Percentiles rank a stretch among this genome's conserved stretches.
Conservation (phyloP, 2,888 invertebrate species). For the Sesia bembeciformis region DNA sequence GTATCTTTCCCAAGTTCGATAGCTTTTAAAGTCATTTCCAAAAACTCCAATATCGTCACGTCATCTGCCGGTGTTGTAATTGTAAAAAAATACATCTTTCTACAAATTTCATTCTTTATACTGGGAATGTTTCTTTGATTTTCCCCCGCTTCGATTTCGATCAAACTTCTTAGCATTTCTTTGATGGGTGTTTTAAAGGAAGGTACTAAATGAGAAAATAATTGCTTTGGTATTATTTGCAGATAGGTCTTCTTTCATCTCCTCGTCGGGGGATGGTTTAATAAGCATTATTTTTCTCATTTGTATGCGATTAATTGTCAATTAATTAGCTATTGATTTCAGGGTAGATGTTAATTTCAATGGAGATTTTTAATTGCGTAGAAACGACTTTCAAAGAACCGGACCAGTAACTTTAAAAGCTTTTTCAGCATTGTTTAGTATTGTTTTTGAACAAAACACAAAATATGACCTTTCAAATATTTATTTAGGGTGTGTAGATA, state of each 20-base stretch:
- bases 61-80: slow-evolving; percentile 57
- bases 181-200: slow-evolving; percentile 39
- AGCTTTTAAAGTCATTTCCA: slow-evolving; percentile 28
- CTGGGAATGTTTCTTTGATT: slow-evolving; percentile 51
- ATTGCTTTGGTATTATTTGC: slow-evolving; percentile 55
- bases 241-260: slow-evolving; percentile 37
- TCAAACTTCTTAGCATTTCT: slow-evolving; percentile 47
- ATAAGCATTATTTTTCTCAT: slow-evolving; percentile 19
- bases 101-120: slow-evolving; percentile 12
- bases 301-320: slow-evolving; percentile 27
- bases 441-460: no score
- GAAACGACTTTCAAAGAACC: no score
- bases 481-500: no score
- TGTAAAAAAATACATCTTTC: slow-evolving; percentile 42
- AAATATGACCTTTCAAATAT: no score
- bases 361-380: no score
- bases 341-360: no score
- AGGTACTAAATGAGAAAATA: slow-evolving; percentile 56
- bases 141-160: slow-evolving; percentile 45
- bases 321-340: slow-evolving; percentile 30
- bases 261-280: slow-evolving; percentile 8
- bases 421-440: no score
- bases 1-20: slow-evolving; percentile 20
- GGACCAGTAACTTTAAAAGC: no score
- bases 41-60: slow-evolving; percentile 37